Evolutionary conservation across 64 coral and sea anemone species (phyloP), one percentile per base, ranked within the genome.

Genomic region (Stichodactyla helianthus): DNA sequence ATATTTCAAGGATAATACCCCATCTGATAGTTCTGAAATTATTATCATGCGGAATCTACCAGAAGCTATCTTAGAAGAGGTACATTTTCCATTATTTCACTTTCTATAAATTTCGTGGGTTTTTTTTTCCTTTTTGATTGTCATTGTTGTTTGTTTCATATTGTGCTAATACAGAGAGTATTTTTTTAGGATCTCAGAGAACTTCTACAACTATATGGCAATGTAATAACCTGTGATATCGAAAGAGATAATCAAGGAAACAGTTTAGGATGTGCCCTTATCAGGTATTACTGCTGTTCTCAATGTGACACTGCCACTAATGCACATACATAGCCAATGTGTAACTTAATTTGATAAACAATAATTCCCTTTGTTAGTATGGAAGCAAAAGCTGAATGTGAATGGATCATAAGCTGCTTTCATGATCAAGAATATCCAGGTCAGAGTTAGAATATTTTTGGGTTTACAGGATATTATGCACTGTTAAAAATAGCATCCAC

Each of bases 371-470:
- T 13, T 82, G 10, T 60, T 13, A 84, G 83, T 20, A 84, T 84
- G 83, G 83, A 63, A 51, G 35, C 83, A 84, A 84, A 53, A 55
- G 53, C 83, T 14, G 83, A 84, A 59, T 84, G 19, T 84, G 83
- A 84, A 35, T 84, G 83, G 83, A 63, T 84, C 15, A 84, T 84
- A 58, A 84, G 83, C 17, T 84, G 83, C 27, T 84, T 60, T 84
- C 12, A 84, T 63, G 59, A 84, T 63, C 54, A 84, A 63, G 83
- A 84, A 84, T 84, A 84, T 35, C 83, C 83, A 74, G 68, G 68
- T 74, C 25, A 58, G 55, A 58, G 4, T 58, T 58, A 11, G 55
- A 57, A 15, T 58, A 9, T 58, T 58, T 58, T 9, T 58, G 9
- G 14, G 8, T 58, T 15, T 15, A 58, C 8, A 58, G 14, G 55